Base-by-base conservation (phyloP, 2,113 vertebrate genomes). In the Peromyscus californicus region DNA sequence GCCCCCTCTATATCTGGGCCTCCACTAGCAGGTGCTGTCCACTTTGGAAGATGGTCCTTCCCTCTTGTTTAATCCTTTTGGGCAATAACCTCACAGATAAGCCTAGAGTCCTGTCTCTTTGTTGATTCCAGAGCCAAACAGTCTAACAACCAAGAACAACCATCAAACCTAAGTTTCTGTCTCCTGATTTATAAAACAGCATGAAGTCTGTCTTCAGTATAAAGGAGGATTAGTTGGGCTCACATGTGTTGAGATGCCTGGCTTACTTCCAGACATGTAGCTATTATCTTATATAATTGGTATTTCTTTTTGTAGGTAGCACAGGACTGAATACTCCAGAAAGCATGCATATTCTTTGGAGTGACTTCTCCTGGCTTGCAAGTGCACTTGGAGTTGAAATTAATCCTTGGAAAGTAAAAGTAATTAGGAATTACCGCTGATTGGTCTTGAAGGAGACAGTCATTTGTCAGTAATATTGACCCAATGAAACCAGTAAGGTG, bases 401-500 rank as follows among this genome's bases (percentile, higher is more conserved):
- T 93, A 93, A 93, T 96, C 72, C 87, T 89, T 87, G 69, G 36
- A 59, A 87, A 90, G 57, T 79, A 51, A 93, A 74, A 92, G 54
- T 59, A 45, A 61, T 88, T 95, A 94, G 94, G 70, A 97, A 59
- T 93, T 93, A 93, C 95, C 69, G 78, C 61, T 0, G 0, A 57
- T 89, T 85, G 29, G 21, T 97, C 72, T 61, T 95, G 94, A 98
- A 97, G 97, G 96, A 96, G 94, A 98, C 21, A 96, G 96, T 94
- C 93, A 98, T 98, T 96, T 98, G 91, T 98, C 95, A 97, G 74
- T 90, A 76, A 95, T 92, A 96, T 92, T 97, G 93, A 95, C 75
- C 93, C 89, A 94, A 94, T 87, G 83, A 97, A 96, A 96, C 48
- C 91, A 95, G 95, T 75, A 94, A 96, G 78, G 93, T 96, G 19